A percentile compares a stretch with the other conserved stretches of the same genome.
These are phyloP conservation scores for Teinopalpus imperialis DNA, from an alignment of 2,888 invertebrate genomes.

Conservation along the genomic window DNA sequence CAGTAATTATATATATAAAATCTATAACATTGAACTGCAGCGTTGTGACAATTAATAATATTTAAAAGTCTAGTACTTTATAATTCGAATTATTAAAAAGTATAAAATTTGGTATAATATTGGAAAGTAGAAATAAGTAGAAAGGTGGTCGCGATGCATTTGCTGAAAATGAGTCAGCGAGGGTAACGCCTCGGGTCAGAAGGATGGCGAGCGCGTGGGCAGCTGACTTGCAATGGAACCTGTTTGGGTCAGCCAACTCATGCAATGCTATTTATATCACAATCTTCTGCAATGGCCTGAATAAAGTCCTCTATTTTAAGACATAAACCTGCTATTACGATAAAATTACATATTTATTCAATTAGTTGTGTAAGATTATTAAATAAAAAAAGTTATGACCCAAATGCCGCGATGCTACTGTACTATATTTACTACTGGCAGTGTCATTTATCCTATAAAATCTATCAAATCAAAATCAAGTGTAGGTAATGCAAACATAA, in stretches of 20 bases:
- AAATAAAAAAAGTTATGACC: no score
- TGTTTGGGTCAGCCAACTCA: constrained; percentile 75
- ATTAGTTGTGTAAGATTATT: constrained; percentile 8
- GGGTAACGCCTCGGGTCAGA: constrained; percentile 50
- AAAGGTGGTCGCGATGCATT: constrained; percentile 32
- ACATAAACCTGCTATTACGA: constrained; percentile 23
- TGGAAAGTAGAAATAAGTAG: constrained; percentile 18
- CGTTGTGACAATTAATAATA: no score
- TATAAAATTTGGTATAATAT: no score
- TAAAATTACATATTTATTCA: constrained; percentile 15
- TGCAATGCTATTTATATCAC: constrained; percentile 69
- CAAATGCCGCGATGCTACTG: no score
- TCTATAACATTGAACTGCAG: no score
- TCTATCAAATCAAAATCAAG: no score
- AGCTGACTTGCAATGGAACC: constrained; percentile 68
- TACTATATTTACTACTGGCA: no score
- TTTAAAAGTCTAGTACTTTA: no score
- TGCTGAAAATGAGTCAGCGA: constrained; percentile 53
- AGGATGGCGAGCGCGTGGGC: constrained; percentile 61
- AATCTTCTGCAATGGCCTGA: constrained; percentile 57
- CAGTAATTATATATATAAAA: no score
- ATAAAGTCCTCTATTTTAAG: constrained; percentile 39
- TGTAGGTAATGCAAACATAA: no score
- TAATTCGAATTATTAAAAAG: no score
- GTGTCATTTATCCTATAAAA: no score